A percentile compares a stretch with the other conserved stretches of the same genome.
Evolutionary conservation across 2,888 invertebrate genomes (phyloP).

Genomic region (Itoplectis maculator): DNA sequence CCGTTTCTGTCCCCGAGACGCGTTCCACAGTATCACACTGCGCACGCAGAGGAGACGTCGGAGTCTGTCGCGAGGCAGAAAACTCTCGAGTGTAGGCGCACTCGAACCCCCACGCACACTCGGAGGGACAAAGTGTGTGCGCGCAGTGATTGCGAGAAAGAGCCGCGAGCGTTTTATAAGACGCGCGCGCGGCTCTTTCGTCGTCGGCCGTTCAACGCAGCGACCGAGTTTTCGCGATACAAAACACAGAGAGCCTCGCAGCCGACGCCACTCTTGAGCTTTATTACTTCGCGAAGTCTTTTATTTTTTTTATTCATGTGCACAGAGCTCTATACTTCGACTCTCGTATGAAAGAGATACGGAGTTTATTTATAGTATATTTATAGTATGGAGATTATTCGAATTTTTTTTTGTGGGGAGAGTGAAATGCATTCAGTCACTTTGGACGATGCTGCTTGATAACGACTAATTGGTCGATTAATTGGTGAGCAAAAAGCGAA

Average conservation of each 20-base stretch:
- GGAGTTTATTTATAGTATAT: no score
- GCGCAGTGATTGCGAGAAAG: conserved; percentile 27
- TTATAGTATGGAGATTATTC: no score
- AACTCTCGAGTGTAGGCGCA: no score
- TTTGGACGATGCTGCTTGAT: background rate
- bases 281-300: conserved; percentile 37
- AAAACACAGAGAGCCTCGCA: conserved; percentile 42
- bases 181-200: background rate
- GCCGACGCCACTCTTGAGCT: conserved; percentile 45
- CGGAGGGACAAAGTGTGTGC: background rate
- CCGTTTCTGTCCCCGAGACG: no score
- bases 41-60: background rate
- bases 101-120: no score
- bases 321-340: background rate
- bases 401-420: background rate
- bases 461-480: no score
- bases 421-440: background rate
- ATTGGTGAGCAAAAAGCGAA: background rate
- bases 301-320: background rate
- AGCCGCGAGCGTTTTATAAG: conserved; percentile 9
- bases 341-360: no score
- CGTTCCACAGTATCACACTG: no score
- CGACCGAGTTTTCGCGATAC: conserved; percentile 22
- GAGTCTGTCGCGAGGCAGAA: background rate
- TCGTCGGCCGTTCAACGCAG: conserved; percentile 9